Evolutionary conservation across 2,113 vertebrate genomes (phyloP), one percentile per base, ranked within the genome.

Genomic region (Gadus macrocephalus): DNA sequence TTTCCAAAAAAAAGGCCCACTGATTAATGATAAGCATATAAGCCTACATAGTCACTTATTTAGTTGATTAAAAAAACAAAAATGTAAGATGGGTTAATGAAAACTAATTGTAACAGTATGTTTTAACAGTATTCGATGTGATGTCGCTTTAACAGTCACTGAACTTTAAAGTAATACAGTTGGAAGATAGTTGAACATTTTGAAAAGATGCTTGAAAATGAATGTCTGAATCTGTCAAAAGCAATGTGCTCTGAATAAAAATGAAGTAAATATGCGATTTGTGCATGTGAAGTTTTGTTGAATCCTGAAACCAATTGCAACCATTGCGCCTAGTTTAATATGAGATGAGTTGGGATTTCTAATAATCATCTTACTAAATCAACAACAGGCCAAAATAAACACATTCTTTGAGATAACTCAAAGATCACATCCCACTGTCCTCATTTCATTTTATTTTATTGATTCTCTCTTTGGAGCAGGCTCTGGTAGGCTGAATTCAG

Each of bases 211-310:
- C 42, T 38, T 56, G 73, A 27, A 69, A 20, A 1, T 63, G 78
- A 72, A 66, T 79, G 61, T 53, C 74, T 68, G 42, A n/a, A 16
- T 69, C 64, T 77, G 49, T 63, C 64, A 59, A 76, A 58, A 67
- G 59, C 64, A 66, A 79, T 76, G 27, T 16, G 70, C 56, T 86
- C 78, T 83, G 79, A 86, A 85, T 86, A 74, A 83, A 85, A 17
- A 72, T 72, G 35, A 76, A 62, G 73, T 19, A 9, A 28, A 5
- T 64, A 3, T 67, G 17, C 67, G 17, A 75, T 35, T 35, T 35
- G 31, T 35, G 31, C 31, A 35, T 1, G 31, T 35, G 4, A 35
- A 35, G 31, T 35, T 35, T 61, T 11, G n/a, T 20, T 5, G 25
- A 16, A 55, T 55, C 53, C 53, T 55, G 53, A 35, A 35, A 35